Evolutionary conservation across 2,797 vertebrate genomes (phyloP).

Genomic region (Sphenopsis melanotis): DNA sequence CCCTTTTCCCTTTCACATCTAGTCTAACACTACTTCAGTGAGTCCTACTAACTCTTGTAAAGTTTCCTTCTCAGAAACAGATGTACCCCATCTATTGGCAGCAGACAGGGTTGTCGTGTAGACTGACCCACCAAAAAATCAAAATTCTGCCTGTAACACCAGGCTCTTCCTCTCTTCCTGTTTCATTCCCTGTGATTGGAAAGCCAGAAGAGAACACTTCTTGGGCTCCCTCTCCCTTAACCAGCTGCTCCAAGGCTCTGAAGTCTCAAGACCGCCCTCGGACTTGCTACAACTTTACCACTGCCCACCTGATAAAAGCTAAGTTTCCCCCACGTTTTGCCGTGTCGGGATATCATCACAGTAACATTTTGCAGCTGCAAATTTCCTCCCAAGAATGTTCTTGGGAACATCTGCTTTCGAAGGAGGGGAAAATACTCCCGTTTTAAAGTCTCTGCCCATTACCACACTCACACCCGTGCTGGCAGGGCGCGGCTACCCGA

Average conservation of each 20-base stretch:
- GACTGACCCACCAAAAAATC: background rate
- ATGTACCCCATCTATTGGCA: background rate
- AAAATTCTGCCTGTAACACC: background rate
- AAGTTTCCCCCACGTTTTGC: background rate
- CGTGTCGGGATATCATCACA: background rate
- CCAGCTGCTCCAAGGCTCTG: background rate
- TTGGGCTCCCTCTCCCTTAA: background rate
- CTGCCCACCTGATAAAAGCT: background rate
- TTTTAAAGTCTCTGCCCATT: background rate
- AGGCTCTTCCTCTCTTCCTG: background rate
- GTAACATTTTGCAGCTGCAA: accelerated
- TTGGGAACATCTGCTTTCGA: background rate
- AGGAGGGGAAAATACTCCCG: accelerated
- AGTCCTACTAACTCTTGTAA: background rate
- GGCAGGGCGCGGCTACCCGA: background rate
- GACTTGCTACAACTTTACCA: background rate
- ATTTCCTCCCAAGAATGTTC: background rate
- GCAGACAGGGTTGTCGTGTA: background rate
- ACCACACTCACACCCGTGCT: accelerated
- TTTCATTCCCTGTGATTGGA: background rate
- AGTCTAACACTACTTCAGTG: background rate
- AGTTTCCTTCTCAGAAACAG: background rate
- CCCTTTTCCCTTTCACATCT: background rate
- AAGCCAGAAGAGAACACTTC: background rate
- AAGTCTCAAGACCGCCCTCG: accelerated